A percentile compares a stretch with the other conserved stretches of the same genome.
These are phyloP conservation scores for Natrix natrix DNA, from an alignment of 2,797 vertebrate species.

Conservation along the genomic window DNA sequence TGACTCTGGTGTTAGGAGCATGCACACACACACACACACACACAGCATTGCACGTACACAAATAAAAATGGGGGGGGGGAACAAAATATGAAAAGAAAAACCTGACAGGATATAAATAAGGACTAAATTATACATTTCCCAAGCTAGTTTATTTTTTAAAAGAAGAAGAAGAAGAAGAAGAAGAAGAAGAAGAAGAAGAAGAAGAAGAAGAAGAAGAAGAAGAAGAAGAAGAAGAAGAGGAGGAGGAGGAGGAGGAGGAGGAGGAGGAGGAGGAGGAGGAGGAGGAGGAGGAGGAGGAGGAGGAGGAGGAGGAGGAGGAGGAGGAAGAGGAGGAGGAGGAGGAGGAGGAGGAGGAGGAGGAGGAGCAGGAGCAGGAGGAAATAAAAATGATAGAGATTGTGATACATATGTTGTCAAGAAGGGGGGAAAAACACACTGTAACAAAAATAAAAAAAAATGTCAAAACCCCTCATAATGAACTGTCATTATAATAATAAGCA, in stretches of 20 bases:
- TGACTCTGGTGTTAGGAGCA: background rate
- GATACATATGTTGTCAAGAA: background rate
- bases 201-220: too few species aligned
- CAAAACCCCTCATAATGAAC: background rate
- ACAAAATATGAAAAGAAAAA: constrained; percentile 12
- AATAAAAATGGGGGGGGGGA: background rate
- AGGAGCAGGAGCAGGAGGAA: too few species aligned
- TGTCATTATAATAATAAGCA: background rate
- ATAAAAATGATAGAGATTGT: background rate
- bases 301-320: too few species aligned
- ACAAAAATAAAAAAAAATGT: background rate
- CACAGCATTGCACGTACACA: background rate
- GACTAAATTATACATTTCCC: background rate
- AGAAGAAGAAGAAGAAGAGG: too few species aligned
- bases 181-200: too few species aligned
- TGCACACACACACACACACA: background rate
- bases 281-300: too few species aligned
- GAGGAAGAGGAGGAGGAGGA: too few species aligned
- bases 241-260: rapidly evolving
- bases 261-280: too few species aligned
- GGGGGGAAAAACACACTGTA: background rate
- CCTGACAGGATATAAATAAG: background rate
- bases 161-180: too few species aligned
- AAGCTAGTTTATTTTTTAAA: background rate
- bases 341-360: too few species aligned